Percentiles rank a stretch among this genome's conserved stretches.
phyloP scores from a whole-genome alignment of 2,113 vertebrate species.

The Rhinolophus sinicus region DNA sequence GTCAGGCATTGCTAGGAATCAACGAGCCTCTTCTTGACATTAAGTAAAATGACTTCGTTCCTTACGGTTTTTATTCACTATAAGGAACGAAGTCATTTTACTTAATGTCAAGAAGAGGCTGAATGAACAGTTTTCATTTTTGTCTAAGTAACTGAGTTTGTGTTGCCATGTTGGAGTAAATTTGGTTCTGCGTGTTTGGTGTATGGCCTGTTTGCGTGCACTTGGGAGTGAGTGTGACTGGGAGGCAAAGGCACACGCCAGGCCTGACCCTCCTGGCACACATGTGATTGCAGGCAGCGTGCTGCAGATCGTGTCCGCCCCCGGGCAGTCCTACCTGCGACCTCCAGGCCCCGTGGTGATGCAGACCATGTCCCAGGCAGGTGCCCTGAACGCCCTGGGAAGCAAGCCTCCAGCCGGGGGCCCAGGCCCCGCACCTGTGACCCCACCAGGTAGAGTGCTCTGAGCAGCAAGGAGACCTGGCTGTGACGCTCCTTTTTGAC shows the following conservation, averaged over 20 bases:
- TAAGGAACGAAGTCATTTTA: neutral
- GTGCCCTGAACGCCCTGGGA: conserved; percentile 83
- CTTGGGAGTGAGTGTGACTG: neutral
- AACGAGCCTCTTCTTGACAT: neutral
- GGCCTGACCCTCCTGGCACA: too few relatives aligned
- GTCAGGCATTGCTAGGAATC: neutral
- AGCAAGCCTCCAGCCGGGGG: conserved; percentile 80
- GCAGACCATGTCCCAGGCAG: conserved; percentile 87
- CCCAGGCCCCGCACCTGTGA: conserved; percentile 77
- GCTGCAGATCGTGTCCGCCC: conserved; percentile 93
- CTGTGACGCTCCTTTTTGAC: neutral
- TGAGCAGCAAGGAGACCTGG: too few relatives aligned
- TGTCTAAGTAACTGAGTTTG: neutral
- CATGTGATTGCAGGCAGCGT: conserved; percentile 88
- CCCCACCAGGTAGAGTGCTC: conserved; percentile 84
- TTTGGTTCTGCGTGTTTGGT: neutral
- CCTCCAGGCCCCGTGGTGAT: conserved; percentile 91
- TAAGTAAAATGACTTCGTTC: too few relatives aligned
- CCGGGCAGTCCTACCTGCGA: conserved; percentile 90
- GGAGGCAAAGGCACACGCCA: too few relatives aligned
- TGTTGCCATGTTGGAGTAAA: neutral
- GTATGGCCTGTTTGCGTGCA: rapidly evolving
- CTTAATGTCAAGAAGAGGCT: neutral
- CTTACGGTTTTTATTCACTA: neutral
- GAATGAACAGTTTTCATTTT: too few relatives aligned